Evolutionary conservation across 2,888 invertebrate species (phyloP).

Genomic region (Lasioglossum marginatum): DNA sequence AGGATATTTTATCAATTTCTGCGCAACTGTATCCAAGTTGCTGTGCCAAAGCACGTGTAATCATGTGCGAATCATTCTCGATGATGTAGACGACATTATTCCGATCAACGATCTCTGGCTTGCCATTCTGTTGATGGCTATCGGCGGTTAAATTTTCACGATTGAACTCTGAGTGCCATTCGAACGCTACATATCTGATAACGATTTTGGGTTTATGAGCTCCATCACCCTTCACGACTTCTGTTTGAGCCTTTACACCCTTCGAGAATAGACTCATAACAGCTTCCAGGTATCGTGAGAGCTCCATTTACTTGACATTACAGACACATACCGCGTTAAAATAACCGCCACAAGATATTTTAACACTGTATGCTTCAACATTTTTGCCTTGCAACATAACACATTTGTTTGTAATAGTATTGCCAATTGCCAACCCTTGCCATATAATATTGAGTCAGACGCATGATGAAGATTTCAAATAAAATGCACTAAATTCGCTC

Average conservation of each 20-base stretch:
- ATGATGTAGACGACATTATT: neutral
- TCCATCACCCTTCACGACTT: neutral
- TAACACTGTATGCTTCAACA: neutral
- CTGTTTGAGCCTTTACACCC: neutral
- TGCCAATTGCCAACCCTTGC: neutral
- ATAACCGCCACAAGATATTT: too few species aligned
- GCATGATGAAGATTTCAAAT: too few species aligned
- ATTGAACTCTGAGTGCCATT: neutral
- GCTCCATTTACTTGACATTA: neutral
- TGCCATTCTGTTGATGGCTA: neutral
- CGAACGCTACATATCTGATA: neutral
- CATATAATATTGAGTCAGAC: too few species aligned
- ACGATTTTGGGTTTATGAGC: neutral
- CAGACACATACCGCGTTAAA: neutral
- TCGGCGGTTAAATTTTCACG: neutral
- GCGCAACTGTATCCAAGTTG: neutral
- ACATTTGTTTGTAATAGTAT: neutral
- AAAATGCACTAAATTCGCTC: too few species aligned
- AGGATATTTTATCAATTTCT: neutral
- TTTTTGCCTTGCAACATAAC: neutral
- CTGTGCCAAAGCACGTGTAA: neutral
- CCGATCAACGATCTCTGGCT: neutral
- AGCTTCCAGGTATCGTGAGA: neutral
- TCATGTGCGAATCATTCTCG: neutral
- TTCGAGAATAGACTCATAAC: neutral